phyloP scores from a whole-genome alignment of 2,113 vertebrate genomes.

The Gobio gobio region DNA sequence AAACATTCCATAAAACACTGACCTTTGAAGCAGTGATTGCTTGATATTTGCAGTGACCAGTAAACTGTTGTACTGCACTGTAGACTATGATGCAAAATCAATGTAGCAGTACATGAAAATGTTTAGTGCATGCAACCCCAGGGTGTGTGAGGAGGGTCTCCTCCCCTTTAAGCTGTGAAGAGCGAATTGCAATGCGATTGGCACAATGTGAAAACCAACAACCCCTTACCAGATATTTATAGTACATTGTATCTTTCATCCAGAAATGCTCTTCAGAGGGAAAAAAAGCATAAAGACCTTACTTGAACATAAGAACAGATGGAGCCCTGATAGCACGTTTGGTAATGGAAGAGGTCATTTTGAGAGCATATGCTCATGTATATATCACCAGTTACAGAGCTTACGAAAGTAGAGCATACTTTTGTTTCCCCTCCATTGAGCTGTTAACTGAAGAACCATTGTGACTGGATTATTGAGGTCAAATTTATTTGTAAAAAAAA shows the following conservation, averaged over 20 bases:
- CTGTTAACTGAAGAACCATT: background rate
- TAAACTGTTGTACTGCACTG: conserved; percentile 60
- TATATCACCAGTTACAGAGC: background rate
- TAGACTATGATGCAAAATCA: conserved; percentile 64
- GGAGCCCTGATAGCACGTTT: background rate
- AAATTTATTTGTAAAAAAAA: too few species aligned
- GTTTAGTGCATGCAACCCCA: conserved; percentile 43
- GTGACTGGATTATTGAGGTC: background rate
- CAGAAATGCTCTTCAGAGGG: background rate
- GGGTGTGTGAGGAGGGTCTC: conserved; percentile 14
- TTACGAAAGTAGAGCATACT: background rate
- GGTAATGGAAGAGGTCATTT: background rate
- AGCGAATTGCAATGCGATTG: conserved; percentile 4
- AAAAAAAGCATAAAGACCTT: background rate
- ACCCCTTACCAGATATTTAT: conserved; percentile 14
- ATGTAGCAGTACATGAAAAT: conserved; percentile 52
- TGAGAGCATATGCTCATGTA: background rate
- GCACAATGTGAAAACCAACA: conserved; percentile 31
- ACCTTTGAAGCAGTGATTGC: conserved; percentile 66
- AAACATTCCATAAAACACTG: conserved; percentile 70
- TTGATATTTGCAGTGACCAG: conserved; percentile 72
- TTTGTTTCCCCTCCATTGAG: background rate
- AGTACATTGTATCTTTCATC: background rate
- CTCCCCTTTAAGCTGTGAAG: conserved; percentile 26
- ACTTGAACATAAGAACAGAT: background rate